Conservation (phyloP, 1,140 invertebrate species). For the Bombus confusus region DNA sequence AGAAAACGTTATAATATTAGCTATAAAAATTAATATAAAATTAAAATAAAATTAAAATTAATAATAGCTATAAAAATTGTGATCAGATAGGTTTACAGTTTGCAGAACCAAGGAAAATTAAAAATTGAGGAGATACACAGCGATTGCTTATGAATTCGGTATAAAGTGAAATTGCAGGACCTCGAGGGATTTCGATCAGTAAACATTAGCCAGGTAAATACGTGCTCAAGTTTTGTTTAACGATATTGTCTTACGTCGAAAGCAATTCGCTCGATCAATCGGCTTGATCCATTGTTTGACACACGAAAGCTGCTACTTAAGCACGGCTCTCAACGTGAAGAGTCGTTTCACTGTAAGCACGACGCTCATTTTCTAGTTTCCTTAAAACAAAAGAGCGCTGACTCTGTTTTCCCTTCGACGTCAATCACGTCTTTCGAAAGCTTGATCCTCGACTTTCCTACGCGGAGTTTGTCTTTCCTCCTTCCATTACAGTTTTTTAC, state of each 20-base stretch:
- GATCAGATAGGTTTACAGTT: too few relatives aligned
- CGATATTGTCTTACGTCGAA: constrained; percentile 56
- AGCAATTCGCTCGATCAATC: constrained; percentile 66
- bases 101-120: background rate
- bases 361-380: constrained; percentile 51
- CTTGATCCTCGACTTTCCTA: background rate
- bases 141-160: constrained; percentile 6
- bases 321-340: constrained; percentile 48
- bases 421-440: constrained; percentile 24
- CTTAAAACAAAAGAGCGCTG: constrained; percentile 13
- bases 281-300: constrained; percentile 60
- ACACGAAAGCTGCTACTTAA: constrained; percentile 56
- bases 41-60: too few relatives aligned
- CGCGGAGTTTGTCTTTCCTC: background rate
- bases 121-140: background rate
- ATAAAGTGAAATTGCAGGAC: constrained; percentile 35
- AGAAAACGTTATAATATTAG: too few relatives aligned
- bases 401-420: constrained; percentile 26
- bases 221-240: constrained; percentile 59
- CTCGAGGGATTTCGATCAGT: constrained; percentile 31
- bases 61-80: too few relatives aligned
- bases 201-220: constrained; percentile 53
- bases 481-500: background rate
- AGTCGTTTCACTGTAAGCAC: constrained; percentile 43
- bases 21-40: too few relatives aligned